A percentile compares a stretch with the other conserved stretches of the same genome.
phyloP scores from a whole-genome alignment of 1,140 invertebrate genomes.

The Stratiolaelaps scimitus region DNA sequence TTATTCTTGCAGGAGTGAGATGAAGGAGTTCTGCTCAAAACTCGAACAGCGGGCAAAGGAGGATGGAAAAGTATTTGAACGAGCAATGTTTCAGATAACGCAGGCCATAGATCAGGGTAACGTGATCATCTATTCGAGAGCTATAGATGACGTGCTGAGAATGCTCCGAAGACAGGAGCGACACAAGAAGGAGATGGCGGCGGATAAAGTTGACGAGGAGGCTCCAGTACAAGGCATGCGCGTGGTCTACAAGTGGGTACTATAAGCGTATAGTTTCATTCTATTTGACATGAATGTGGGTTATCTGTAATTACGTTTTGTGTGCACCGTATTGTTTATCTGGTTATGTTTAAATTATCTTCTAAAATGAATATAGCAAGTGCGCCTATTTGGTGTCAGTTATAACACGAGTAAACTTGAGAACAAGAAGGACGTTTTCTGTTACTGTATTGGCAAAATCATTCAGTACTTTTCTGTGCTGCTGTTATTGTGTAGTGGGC shows the following conservation, averaged over 20 bases:
- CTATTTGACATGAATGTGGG: no score
- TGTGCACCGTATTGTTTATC: no score
- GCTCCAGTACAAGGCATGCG: neutral
- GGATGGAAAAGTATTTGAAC: constrained; percentile 8
- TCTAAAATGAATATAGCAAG: no score
- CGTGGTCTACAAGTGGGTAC: constrained; percentile 2
- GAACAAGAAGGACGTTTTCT: no score
- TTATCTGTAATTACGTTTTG: no score
- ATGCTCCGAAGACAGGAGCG: neutral
- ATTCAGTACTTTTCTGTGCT: no score
- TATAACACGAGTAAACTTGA: no score
- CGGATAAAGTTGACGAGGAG: neutral
- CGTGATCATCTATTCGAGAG: neutral
- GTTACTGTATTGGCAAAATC: no score
- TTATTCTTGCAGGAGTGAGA: neutral
- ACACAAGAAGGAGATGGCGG: neutral
- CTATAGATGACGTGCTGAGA: neutral
- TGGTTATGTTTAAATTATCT: no score
- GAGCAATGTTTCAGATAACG: constrained; percentile 6
- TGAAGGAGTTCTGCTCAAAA: neutral
- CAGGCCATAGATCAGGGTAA: constrained; percentile 13
- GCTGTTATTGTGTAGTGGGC: no score
- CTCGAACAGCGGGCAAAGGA: neutral
- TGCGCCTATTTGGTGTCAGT: no score
- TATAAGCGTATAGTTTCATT: neutral